Evolutionary conservation across 2,797 vertebrate genomes (phyloP), one percentile per base, ranked within the genome.

Genomic region (Nyctalus aviator): DNA sequence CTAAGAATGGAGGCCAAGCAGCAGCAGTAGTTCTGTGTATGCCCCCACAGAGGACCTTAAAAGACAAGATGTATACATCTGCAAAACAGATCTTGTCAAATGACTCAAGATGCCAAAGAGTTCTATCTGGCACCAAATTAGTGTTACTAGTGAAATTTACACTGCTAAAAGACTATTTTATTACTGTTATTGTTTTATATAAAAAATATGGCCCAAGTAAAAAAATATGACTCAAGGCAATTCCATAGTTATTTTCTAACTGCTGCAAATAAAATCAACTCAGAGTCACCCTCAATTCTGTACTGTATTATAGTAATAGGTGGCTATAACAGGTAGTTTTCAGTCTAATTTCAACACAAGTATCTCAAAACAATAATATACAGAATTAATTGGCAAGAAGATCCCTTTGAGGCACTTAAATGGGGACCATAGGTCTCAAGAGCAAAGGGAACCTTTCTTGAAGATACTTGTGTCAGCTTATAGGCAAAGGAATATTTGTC

Each of bases 191-290:
- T 87, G 75, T 57, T 92, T 94, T 94, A 88, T n/a, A 62, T 69
- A 83, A 93, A 59, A 93, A 66, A 83, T 27, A 77, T 11, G 11
- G 30, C 62, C 94, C 46, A 88, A 32, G 79, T 59, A 84, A 83
- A 93, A 91, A 93, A 66, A 79, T 27, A 72, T 9, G 17, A 27
- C 68, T 95, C 53, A 88, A 32, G 76, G 53, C 81, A 76, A 86
- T 68, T 69, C 3, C 64, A 79, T n/a, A 92, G 57, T 78, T 92
- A 88, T 64, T 95, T 96, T 81, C 37, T 76, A 93, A 92, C n/a
- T 93, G 91, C 55, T 90, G 85, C 25, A 82, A 77, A 92, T 84
- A 90, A 93, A 96, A 91, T 76, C 32, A 91, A 71, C 35, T 81
- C 32, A 73, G 84, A 90, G 35, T 79, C 64, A 71, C 18, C 44